A percentile compares a stretch with the other conserved stretches of the same genome.
phyloP scores from a whole-genome alignment of 2,797 vertebrate genomes.

The Spinus olivaceus region DNA sequence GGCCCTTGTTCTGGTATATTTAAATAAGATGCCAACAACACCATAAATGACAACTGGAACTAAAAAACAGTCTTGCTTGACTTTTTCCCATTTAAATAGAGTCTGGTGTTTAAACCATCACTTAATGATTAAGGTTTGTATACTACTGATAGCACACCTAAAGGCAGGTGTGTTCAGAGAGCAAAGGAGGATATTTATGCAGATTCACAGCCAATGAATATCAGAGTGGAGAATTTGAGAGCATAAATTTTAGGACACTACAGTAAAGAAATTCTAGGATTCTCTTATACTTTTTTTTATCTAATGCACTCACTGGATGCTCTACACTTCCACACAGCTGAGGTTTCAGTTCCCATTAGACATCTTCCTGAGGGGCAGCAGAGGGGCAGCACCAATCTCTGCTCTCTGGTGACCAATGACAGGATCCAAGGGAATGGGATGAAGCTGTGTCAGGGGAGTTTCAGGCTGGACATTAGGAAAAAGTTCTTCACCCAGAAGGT shows the following conservation, averaged over 20 bases:
- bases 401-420: background rate
- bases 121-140: slow-evolving; percentile 25
- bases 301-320: slow-evolving; percentile 70
- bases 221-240: slow-evolving; percentile 36
- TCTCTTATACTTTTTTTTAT: slow-evolving; percentile 27
- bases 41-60: slow-evolving; percentile 42
- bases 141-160: slow-evolving; percentile 39
- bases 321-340: slow-evolving; percentile 70
- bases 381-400: background rate
- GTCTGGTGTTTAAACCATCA: slow-evolving; percentile 45
- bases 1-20: slow-evolving; percentile 57
- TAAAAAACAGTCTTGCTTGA: slow-evolving; percentile 45
- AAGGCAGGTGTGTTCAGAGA: slow-evolving; percentile 66
- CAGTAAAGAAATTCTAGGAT: slow-evolving; percentile 26
- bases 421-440: background rate
- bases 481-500: background rate
- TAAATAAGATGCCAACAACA: slow-evolving; percentile 49
- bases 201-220: slow-evolving; percentile 52
- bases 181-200: slow-evolving; percentile 41
- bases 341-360: slow-evolving; percentile 64
- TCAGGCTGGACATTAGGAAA: background rate
- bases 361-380: background rate
- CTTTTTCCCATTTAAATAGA: slow-evolving; percentile 50
- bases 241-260: slow-evolving; percentile 42
- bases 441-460: background rate